Evolutionary conservation across 1,140 invertebrate species (phyloP).

Genomic region (Leguminivora glycinivorella): DNA sequence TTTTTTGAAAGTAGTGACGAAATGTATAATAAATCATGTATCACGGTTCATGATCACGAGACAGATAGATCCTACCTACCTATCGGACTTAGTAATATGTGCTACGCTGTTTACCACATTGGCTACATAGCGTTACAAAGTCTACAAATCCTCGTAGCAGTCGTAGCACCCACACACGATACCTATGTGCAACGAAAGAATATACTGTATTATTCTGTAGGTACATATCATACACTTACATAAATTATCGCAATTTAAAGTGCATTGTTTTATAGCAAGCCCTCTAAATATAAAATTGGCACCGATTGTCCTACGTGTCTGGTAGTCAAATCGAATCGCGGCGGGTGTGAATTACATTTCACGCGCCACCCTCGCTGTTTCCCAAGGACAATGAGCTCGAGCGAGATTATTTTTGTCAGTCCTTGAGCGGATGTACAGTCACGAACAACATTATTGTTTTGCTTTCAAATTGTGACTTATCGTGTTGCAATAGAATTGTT

Average conservation of each 20-base stretch:
- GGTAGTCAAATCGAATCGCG: conserved; percentile 7
- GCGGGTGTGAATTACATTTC: conserved; percentile 9
- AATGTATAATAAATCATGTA: too few species aligned
- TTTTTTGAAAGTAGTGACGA: too few species aligned
- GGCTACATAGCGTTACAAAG: too few species aligned
- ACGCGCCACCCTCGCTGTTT: neutral
- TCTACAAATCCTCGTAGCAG: too few species aligned
- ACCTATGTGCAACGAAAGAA: too few species aligned
- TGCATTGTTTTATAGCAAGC: neutral
- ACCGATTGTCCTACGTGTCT: neutral
- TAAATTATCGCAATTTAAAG: neutral
- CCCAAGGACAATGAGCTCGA: conserved; percentile 4
- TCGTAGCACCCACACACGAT: too few species aligned
- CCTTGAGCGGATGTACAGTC: neutral
- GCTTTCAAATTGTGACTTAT: conserved; percentile 1
- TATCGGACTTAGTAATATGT: too few species aligned
- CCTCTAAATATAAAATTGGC: neutral
- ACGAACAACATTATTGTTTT: conserved; percentile 1
- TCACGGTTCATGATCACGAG: too few species aligned
- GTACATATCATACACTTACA: too few species aligned
- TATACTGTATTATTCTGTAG: too few species aligned
- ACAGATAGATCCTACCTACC: too few species aligned
- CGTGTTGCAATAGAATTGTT: neutral
- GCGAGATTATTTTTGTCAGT: conserved; percentile 8
- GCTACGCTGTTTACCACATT: too few species aligned